A percentile compares a stretch with the other conserved stretches of the same genome.
phyloP scores from a whole-genome alignment of 2,113 vertebrate genomes.

The Asarcornis scutulata region DNA sequence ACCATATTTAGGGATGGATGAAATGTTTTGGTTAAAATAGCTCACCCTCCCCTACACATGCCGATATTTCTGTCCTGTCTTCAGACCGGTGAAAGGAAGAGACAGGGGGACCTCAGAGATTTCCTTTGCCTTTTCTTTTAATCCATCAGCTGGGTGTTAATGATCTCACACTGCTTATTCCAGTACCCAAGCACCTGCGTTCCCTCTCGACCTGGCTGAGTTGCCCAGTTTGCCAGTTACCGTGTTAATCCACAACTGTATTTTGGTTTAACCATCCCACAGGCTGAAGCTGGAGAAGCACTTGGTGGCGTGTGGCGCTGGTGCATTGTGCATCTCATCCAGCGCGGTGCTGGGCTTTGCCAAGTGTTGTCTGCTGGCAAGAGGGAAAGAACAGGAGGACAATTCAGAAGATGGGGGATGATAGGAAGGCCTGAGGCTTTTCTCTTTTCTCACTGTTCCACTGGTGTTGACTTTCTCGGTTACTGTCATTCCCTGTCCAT shows the following conservation, averaged over 20 bases:
- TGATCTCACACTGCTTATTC: not conserved
- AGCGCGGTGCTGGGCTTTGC: not conserved
- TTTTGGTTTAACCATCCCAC: conserved; percentile 15
- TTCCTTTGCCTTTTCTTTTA: conserved; percentile 26
- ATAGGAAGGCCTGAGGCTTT: not conserved
- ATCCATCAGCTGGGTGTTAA: not conserved
- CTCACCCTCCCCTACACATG: conserved; percentile 59
- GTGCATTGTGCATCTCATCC: not conserved
- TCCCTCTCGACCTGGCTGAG: not conserved
- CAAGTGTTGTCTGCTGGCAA: not conserved
- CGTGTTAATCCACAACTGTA: not conserved
- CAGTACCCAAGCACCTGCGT: not conserved
- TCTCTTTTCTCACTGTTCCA: not conserved
- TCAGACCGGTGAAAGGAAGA: not conserved
- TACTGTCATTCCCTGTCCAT: not conserved
- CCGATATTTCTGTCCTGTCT: conserved; percentile 6
- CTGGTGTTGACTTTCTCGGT: not conserved
- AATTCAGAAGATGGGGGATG: not conserved
- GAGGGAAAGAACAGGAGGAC: not conserved
- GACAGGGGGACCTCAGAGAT: conserved; percentile 17
- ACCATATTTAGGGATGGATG: conserved; percentile 73
- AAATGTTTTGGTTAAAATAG: conserved; percentile 73
- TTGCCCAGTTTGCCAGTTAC: not conserved
- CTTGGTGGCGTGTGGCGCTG: not conserved
- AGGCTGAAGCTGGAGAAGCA: not conserved